Percentiles rank a stretch among this genome's conserved stretches.
Evolutionary conservation across 2,113 vertebrate species (phyloP).

Genomic region (Poeciliopsis turrubarensis): DNA sequence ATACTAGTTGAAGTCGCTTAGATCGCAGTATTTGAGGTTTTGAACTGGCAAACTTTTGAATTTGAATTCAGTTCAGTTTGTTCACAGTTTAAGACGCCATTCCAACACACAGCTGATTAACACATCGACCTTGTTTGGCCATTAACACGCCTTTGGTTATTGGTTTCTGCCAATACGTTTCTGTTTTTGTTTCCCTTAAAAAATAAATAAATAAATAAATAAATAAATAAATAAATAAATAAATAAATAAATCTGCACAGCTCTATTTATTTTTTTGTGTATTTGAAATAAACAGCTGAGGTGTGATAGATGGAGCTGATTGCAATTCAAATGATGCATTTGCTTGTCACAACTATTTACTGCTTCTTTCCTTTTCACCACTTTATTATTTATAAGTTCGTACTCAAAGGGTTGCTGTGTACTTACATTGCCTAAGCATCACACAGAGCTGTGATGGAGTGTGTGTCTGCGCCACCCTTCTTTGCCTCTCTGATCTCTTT

Average conservation of each 20-base stretch:
- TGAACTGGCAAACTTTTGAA: too few relatives aligned
- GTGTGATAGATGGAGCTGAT: neutral
- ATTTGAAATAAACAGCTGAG: neutral
- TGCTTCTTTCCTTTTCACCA: neutral
- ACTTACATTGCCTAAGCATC: constrained; percentile 10
- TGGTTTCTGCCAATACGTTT: too few relatives aligned
- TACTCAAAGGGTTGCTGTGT: neutral
- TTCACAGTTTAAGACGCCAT: too few relatives aligned
- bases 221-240: neutral
- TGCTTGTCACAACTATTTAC: neutral
- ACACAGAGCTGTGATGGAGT: neutral
- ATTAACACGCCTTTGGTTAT: too few relatives aligned
- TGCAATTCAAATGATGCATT: neutral
- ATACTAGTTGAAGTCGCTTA: too few relatives aligned
- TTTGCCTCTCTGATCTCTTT: constrained; percentile 30
- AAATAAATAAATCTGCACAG: neutral
- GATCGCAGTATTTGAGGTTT: too few relatives aligned
- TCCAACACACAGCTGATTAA: too few relatives aligned
- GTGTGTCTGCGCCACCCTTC: neutral
- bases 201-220: neutral
- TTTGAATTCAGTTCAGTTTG: too few relatives aligned
- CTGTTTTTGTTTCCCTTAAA: neutral
- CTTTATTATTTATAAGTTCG: constrained; percentile 1
- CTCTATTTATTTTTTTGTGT: neutral
- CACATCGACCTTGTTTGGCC: too few relatives aligned